These are phyloP conservation scores for Pyrocephalus nanus DNA, from an alignment of 2,797 vertebrate species.

Conservation along the genomic window DNA sequence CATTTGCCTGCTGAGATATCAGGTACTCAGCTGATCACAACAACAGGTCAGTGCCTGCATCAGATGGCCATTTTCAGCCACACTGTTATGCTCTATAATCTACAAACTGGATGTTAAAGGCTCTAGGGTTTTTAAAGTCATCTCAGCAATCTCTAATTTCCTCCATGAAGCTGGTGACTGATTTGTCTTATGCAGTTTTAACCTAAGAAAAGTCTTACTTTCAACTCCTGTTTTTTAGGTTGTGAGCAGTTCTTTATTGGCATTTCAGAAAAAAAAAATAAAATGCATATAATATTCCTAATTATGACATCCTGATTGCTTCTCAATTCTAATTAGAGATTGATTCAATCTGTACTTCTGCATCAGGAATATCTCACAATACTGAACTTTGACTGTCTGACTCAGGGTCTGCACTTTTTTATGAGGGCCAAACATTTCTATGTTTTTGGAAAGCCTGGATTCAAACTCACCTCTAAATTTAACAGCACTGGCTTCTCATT, in stretches of 20 bases:
- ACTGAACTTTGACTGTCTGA: neutral
- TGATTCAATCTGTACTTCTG: neutral
- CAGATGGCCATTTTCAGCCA: neutral
- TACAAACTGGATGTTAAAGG: neutral
- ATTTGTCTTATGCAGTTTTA: neutral
- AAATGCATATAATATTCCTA: neutral
- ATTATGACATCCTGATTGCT: neutral
- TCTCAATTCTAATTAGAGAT: neutral
- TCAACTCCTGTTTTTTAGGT: neutral
- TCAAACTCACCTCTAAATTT: constrained; percentile 28
- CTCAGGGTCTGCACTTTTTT: neutral
- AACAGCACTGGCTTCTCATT: neutral
- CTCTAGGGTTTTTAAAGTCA: neutral
- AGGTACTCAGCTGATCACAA: neutral
- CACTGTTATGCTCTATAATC: neutral
- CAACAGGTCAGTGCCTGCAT: neutral
- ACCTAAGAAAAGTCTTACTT: neutral
- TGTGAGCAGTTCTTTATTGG: neutral
- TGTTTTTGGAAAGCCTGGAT: constrained; percentile 16
- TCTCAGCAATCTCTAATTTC: neutral
- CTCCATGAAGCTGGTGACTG: neutral
- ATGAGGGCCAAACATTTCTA: neutral
- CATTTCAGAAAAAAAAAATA: neutral
- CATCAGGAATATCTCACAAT: neutral
- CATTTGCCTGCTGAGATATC: neutral